phyloP scores from a whole-genome alignment of 2,113 vertebrate species.

The Pseudopodoces humilis region DNA sequence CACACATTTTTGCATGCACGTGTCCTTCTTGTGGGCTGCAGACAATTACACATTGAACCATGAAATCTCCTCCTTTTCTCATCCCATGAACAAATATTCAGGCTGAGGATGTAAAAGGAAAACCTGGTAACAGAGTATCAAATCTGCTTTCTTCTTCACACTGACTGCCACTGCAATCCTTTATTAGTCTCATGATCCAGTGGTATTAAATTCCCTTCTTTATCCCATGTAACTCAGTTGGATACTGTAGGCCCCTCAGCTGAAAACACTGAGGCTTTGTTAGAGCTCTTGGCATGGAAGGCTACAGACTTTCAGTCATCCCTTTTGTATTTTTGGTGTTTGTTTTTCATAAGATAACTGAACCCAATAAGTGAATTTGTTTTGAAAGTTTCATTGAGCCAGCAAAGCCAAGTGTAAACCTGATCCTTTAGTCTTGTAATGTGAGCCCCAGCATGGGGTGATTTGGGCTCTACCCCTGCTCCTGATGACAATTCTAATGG shows the following conservation, averaged over 20 bases:
- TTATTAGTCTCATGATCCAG: neutral
- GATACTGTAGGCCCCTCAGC: rapidly evolving
- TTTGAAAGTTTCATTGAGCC: neutral
- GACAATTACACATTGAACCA: neutral
- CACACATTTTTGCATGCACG: rapidly evolving
- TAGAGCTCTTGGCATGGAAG: neutral
- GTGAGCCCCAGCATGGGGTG: neutral
- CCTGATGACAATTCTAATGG: neutral
- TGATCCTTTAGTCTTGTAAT: neutral
- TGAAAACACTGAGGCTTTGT: neutral
- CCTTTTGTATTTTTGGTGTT: neutral
- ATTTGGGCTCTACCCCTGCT: neutral
- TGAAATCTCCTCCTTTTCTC: neutral
- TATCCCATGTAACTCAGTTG: neutral
- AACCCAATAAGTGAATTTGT: neutral
- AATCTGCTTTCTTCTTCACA: neutral
- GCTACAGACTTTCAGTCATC: neutral
- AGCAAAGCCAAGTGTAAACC: neutral
- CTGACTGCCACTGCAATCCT: neutral
- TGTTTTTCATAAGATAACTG: neutral
- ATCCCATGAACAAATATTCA: neutral
- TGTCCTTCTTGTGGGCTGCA: neutral
- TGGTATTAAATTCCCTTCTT: neutral
- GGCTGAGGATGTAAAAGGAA: neutral
- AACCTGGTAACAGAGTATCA: neutral